Evolutionary conservation across 2,888 invertebrate genomes (phyloP), one percentile per base, ranked within the genome.

Genomic region (Ochropacha duplaris): DNA sequence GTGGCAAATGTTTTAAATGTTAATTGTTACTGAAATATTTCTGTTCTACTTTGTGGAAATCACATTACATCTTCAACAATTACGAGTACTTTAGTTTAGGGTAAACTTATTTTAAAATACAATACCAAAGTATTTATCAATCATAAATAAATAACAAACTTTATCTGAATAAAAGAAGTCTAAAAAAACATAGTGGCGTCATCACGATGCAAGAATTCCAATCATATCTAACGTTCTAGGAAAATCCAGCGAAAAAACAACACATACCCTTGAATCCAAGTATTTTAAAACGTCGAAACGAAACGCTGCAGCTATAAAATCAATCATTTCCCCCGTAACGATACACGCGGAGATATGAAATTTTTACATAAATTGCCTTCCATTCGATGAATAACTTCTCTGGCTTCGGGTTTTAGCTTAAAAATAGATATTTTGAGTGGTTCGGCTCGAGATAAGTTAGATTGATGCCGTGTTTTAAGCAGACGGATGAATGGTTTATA

Each of bases 341-440:
- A 76, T 76, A 76, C 69, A 68, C 71, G 68, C 72, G 81, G 84
- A 86, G 85, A 88, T 81, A 71, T 74, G 85, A 83, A 83, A 81
- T 88, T 90, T 89, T 90, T 89, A 89, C 84, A 88, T 88, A 44
- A 44, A 44, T 87, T 83, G 79, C 82, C 74, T 72, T 71, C 62
- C 57, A 61, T 69, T 64, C 61, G 60, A 56, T 39, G 57, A 54
- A 34, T 56, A 58, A 57, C 52, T 58, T 57, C 64, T 62, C 55
- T 68, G 72, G 75, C 70, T 64, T 68, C 72, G 72, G 76, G 80
- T 83, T 89, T 89, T 87, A 72, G 83, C 84, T 87, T 88, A 89
- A 90, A 90, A 90, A 90, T 91, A 91, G 90, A 90, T 72, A 72
- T 89, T 91, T 90, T 88, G 90, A 90, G 90, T 90, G 90, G 84